Conservation (phyloP, 2,113 vertebrate species). For the Lophius piscatorius region DNA sequence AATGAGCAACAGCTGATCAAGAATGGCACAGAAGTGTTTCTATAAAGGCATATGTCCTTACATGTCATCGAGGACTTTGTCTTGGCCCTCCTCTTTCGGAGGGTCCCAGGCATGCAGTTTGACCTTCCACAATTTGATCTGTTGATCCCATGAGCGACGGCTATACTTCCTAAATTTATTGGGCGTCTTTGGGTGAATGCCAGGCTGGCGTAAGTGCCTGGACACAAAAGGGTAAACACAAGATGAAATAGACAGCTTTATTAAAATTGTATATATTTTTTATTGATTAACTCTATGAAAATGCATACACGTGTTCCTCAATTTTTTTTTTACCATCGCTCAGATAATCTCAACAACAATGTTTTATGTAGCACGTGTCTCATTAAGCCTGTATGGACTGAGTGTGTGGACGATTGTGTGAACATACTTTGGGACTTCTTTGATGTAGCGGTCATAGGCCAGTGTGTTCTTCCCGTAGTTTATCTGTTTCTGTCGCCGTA, state of each 20-base stretch:
- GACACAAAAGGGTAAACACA: constrained; percentile 6
- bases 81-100: constrained; percentile 78
- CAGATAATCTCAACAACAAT: too few relatives aligned
- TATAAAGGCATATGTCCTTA: constrained; percentile 55
- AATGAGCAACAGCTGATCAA: neutral
- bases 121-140: constrained; percentile 96
- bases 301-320: too few relatives aligned
- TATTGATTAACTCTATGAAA: too few relatives aligned
- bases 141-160: constrained; percentile 97
- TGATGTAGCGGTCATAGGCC: constrained; percentile 92
- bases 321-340: too few relatives aligned
- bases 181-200: constrained; percentile 93
- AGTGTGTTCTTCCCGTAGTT: constrained; percentile 97
- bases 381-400: too few relatives aligned
- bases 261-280: too few relatives aligned
- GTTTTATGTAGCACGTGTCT: neutral
- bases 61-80: constrained; percentile 84
- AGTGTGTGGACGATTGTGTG: neutral
- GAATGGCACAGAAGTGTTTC: neutral
- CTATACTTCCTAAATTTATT: constrained; percentile 99
- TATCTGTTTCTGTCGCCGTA: constrained; percentile 96
- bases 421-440: constrained; percentile 91
- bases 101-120: constrained; percentile 96
- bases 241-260: too few relatives aligned
- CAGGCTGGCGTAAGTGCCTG: constrained; percentile 88